Conservation (phyloP, 2,888 invertebrate species). For the Pandemis heparana region DNA sequence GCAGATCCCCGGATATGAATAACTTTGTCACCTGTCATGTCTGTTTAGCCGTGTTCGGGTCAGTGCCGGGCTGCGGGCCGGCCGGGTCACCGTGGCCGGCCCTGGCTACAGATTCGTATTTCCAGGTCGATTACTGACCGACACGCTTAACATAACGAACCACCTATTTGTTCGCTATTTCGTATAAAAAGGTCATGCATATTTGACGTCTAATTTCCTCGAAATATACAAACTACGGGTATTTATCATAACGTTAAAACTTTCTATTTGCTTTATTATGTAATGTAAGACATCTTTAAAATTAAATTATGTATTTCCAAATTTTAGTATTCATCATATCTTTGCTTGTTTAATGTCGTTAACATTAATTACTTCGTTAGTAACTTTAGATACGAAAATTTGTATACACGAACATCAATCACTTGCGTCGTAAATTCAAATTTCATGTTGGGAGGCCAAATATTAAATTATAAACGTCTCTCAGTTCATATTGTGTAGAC, state of each 20-base stretch:
- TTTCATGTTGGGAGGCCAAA: conserved; percentile 13
- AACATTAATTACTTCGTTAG: conserved; percentile 12
- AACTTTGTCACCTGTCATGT: conserved; percentile 18
- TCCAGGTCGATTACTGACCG: conserved; percentile 36
- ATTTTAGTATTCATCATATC: background rate
- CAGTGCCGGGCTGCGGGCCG: background rate
- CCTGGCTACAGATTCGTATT: conserved; percentile 30
- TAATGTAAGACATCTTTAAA: background rate
- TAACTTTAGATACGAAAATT: conserved; percentile 17
- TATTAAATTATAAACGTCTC: conserved; percentile 7
- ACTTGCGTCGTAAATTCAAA: conserved; percentile 16
- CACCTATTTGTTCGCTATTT: conserved; percentile 1
- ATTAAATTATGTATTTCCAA: conserved; percentile 1
- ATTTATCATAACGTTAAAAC: background rate
- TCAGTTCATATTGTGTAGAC: conserved; percentile 11
- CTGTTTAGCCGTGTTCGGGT: conserved; percentile 27
- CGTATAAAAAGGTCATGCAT: background rate
- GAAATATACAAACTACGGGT: background rate
- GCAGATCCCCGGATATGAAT: background rate
- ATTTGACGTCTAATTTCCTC: background rate
- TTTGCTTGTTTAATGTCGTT: conserved; percentile 1
- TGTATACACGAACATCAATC: conserved; percentile 28
- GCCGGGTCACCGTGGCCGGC: conserved; percentile 15
- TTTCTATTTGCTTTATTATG: background rate
- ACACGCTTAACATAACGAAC: conserved; percentile 16